These are phyloP conservation scores for Linyphia triangularis DNA, from an alignment of 2,888 invertebrate species.

Conservation along the genomic window DNA sequence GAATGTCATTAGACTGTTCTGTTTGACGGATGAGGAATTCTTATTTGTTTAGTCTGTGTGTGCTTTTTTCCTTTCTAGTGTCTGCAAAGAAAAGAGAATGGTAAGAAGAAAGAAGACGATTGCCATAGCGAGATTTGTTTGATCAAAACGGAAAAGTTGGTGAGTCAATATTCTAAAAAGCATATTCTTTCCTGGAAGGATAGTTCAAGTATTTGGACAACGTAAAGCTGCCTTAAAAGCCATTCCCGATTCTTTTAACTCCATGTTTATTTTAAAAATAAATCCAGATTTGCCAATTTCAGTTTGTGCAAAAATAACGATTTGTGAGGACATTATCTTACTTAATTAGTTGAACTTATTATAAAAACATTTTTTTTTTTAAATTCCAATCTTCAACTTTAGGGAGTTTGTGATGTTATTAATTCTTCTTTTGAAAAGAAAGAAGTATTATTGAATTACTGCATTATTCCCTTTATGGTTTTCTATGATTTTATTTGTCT, in stretches of 20 bases:
- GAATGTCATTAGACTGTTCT: conserved; percentile 48
- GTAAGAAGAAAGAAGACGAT: conserved; percentile 6
- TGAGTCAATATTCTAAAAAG: conserved; percentile 35
- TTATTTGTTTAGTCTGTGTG: conserved; percentile 25
- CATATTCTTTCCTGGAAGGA: background rate
- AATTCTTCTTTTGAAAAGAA: too few relatives aligned
- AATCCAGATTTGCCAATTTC: too few relatives aligned
- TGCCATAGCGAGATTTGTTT: conserved; percentile 58
- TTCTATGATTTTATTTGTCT: too few relatives aligned
- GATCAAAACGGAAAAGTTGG: conserved; percentile 55
- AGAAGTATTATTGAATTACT: too few relatives aligned
- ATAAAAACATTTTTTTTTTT: too few relatives aligned
- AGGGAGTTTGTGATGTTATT: too few relatives aligned
- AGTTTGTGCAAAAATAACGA: too few relatives aligned
- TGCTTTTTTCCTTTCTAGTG: conserved; percentile 10
- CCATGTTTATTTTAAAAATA: background rate
- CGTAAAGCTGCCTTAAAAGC: background rate
- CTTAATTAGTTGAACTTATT: too few relatives aligned
- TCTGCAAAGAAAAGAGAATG: conserved; percentile 13
- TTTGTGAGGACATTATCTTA: too few relatives aligned
- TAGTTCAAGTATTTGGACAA: background rate
- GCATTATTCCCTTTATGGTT: too few relatives aligned
- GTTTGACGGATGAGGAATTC: conserved; percentile 36
- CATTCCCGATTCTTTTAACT: background rate
- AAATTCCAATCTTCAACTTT: too few relatives aligned